These are phyloP conservation scores for Novumbra hubbsi DNA, from an alignment of 2,797 vertebrate species.

Conservation along the genomic window DNA sequence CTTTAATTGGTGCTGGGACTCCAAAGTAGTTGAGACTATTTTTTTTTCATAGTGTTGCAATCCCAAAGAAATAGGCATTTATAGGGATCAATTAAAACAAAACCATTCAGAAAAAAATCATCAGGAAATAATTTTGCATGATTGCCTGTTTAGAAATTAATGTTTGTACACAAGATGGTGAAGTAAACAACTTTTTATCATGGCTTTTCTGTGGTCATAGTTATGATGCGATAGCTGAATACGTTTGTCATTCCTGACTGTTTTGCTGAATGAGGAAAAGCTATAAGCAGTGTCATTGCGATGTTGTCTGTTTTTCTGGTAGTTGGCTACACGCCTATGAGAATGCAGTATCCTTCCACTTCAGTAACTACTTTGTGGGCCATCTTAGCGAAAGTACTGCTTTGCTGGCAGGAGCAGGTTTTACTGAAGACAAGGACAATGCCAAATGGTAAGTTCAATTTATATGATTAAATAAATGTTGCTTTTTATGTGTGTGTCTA, in stretches of 20 bases:
- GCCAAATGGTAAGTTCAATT: constrained; percentile 71
- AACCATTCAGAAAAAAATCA: no score
- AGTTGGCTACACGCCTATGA: constrained; percentile 92
- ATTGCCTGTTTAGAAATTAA: no score
- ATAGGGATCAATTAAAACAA: no score
- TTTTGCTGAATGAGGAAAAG: background rate
- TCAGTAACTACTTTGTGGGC: constrained; percentile 94
- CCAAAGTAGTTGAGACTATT: no score
- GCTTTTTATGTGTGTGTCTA: background rate
- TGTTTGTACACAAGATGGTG: no score
- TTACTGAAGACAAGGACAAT: constrained; percentile 81
- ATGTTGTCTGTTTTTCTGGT: constrained; percentile 27
- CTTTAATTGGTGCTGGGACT: no score
- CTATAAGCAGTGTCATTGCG: background rate
- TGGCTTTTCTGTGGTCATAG: no score
- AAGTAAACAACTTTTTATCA: no score
- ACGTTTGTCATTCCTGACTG: background rate
- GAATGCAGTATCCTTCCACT: constrained; percentile 92
- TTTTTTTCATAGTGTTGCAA: no score
- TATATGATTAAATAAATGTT: background rate
- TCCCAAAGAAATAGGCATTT: no score
- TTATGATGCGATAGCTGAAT: no score
- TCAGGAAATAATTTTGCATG: no score
- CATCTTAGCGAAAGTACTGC: constrained; percentile 86
- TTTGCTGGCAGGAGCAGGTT: constrained; percentile 83